These are phyloP conservation scores for Lanius collurio DNA, from an alignment of 2,113 vertebrate species.

Conservation along the genomic window DNA sequence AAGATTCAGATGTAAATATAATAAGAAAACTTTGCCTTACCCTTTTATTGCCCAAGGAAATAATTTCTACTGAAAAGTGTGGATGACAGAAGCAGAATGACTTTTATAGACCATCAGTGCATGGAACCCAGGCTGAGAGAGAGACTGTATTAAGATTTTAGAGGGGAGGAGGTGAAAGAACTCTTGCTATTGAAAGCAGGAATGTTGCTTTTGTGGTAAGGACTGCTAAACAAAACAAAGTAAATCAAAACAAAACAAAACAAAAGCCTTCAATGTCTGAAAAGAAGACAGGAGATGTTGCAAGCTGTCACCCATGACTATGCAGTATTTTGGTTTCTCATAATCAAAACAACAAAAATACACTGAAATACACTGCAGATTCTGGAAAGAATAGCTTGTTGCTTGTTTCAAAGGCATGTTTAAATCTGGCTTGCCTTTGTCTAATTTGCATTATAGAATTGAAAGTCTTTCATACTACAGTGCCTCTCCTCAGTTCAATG, in stretches of 20 bases:
- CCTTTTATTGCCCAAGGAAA: not conserved
- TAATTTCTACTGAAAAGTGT: not conserved
- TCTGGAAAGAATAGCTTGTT: not conserved
- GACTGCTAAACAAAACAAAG: not conserved
- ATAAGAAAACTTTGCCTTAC: not conserved
- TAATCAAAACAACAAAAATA: not conserved
- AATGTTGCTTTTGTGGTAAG: rapidly evolving
- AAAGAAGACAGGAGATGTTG: not conserved
- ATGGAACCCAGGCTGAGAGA: not conserved
- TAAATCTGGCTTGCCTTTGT: not conserved
- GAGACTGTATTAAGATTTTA: not conserved
- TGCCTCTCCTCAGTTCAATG: not conserved
- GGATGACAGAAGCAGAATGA: not conserved
- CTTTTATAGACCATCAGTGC: not conserved
- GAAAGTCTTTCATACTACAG: not conserved
- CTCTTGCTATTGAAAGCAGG: not conserved
- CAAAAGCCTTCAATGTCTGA: not conserved
- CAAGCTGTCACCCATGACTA: not conserved
- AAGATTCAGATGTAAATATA: not conserved
- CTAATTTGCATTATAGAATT: not conserved
- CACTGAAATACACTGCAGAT: not conserved
- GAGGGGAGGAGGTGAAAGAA: not conserved
- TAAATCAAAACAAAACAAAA: not conserved
- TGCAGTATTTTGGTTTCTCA: not conserved
- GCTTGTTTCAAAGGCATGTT: not conserved